These are phyloP conservation scores for Calephelis nemesis DNA, from an alignment of 1,140 invertebrate genomes.

Conservation along the genomic window DNA sequence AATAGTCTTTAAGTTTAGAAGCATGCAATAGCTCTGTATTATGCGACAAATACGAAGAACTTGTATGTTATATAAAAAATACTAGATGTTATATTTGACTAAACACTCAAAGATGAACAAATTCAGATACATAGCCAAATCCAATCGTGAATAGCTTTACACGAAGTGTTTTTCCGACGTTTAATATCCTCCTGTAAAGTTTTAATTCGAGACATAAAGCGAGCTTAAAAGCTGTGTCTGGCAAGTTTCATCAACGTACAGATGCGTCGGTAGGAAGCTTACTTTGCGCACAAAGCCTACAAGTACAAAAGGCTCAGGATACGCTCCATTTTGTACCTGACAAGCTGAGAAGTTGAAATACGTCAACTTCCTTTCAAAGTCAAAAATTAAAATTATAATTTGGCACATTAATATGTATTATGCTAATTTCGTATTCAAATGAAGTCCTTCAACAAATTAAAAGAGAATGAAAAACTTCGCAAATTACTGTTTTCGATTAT, in stretches of 20 bases:
- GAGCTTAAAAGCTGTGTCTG: conserved; percentile 73
- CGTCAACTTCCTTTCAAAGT: conserved; percentile 17
- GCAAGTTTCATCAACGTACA: conserved; percentile 75
- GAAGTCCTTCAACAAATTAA: conserved; percentile 14
- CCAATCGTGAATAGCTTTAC: conserved; percentile 26
- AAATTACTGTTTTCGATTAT: conserved; percentile 11
- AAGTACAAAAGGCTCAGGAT: conserved; percentile 71
- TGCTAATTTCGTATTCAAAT: conserved; percentile 3
- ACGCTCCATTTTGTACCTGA: conserved; percentile 70
- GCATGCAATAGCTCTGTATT: too few relatives aligned
- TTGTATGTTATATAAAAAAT: too few relatives aligned
- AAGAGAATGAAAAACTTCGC: not conserved
- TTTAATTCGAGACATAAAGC: conserved; percentile 74
- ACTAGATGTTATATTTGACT: not conserved
- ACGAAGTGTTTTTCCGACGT: conserved; percentile 60
- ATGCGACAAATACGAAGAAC: too few relatives aligned
- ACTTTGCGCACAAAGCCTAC: conserved; percentile 75
- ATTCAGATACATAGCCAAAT: conserved; percentile 19
- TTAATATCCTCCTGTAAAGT: conserved; percentile 75
- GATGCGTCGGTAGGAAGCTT: conserved; percentile 73
- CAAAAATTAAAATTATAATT: conserved; percentile 15
- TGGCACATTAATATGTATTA: conserved; percentile 6
- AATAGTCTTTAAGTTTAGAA: too few relatives aligned
- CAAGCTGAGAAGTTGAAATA: conserved; percentile 57
- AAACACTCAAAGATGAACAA: not conserved